These are phyloP conservation scores for Anoplius nigerrimus DNA, from an alignment of 2,888 invertebrate species.

Conservation along the genomic window DNA sequence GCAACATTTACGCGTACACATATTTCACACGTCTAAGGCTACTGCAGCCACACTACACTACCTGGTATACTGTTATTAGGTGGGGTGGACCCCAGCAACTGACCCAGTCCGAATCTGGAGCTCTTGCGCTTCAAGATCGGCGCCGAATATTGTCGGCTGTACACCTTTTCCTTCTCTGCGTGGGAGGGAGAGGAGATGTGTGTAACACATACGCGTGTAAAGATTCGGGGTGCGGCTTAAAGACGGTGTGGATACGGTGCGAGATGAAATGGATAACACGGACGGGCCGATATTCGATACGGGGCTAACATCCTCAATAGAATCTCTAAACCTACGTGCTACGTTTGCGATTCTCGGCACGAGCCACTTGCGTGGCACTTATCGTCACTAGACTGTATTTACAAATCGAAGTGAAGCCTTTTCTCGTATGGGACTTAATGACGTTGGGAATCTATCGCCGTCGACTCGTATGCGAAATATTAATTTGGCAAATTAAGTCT, in stretches of 20 bases:
- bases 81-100: slow-evolving; percentile 81
- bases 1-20: slow-evolving; percentile 40
- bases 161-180: slow-evolving; percentile 89
- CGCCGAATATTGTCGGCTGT: slow-evolving; percentile 94
- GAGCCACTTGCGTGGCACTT: too few relatives aligned
- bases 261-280: slow-evolving; percentile 6
- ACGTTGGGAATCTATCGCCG: too few relatives aligned
- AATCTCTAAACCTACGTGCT: too few relatives aligned
- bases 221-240: too few relatives aligned
- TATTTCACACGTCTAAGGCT: slow-evolving; percentile 42
- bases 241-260: slow-evolving; percentile 21
- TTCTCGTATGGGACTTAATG: too few relatives aligned
- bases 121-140: slow-evolving; percentile 96
- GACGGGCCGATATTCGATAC: not conserved
- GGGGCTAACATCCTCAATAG: too few relatives aligned
- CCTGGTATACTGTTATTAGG: slow-evolving; percentile 80
- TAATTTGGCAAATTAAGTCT: too few relatives aligned
- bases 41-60: slow-evolving; percentile 75
- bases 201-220: too few relatives aligned
- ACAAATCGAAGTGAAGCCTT: too few relatives aligned
- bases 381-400: too few relatives aligned
- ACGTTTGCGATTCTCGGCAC: too few relatives aligned
- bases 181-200: slow-evolving; percentile 32
- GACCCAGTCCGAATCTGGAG: slow-evolving; percentile 92
- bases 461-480: too few relatives aligned